These are phyloP conservation scores for Serinus canaria DNA, from an alignment of 2,113 vertebrate genomes.

Conservation along the genomic window DNA sequence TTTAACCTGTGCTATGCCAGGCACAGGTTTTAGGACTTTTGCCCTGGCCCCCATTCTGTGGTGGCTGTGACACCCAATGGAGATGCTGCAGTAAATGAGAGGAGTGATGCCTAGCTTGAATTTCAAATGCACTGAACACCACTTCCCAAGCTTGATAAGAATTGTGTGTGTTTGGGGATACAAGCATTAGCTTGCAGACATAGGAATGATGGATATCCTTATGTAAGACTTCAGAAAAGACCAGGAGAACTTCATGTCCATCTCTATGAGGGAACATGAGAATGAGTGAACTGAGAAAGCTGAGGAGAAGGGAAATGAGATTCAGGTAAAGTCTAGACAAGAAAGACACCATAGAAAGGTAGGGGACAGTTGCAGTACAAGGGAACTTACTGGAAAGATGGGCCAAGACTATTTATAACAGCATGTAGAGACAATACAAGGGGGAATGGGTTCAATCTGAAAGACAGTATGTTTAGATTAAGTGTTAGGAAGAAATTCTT, in stretches of 20 bases:
- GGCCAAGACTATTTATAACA: background rate
- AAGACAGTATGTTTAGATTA: background rate
- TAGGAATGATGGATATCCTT: background rate
- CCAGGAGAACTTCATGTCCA: background rate
- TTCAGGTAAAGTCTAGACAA: background rate
- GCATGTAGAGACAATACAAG: background rate
- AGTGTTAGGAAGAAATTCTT: background rate
- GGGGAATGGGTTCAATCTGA: background rate
- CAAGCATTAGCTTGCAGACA: background rate
- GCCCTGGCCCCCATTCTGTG: background rate
- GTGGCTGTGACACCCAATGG: background rate
- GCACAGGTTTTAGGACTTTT: background rate
- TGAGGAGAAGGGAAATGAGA: background rate
- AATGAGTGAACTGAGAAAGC: background rate
- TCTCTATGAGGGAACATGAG: background rate
- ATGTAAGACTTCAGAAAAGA: background rate
- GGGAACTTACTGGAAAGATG: background rate
- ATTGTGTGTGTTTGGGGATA: rapidly evolving
- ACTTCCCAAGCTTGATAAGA: background rate
- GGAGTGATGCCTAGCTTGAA: background rate
- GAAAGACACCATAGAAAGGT: background rate
- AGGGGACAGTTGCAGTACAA: background rate
- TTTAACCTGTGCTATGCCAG: background rate
- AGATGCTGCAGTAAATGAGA: background rate
- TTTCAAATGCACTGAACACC: background rate